Evolutionary conservation across 2,113 vertebrate species (phyloP).

Genomic region (Brevimyrus niger): DNA sequence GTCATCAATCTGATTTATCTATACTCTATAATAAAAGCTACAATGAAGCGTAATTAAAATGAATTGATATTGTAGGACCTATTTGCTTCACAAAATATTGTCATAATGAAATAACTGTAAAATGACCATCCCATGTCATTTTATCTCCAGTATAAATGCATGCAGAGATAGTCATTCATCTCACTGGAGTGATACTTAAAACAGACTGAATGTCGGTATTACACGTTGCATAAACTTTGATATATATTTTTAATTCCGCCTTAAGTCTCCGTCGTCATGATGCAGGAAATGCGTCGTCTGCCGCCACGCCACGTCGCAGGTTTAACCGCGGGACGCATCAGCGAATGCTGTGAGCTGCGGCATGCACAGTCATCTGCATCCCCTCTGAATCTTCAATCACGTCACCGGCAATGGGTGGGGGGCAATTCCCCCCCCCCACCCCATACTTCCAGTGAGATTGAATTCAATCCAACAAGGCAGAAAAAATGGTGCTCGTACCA

Average conservation of each 20-base stretch:
- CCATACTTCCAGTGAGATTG: conserved; percentile 4
- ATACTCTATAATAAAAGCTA: not conserved
- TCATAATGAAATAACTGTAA: not conserved
- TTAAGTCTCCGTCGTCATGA: not conserved
- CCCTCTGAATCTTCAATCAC: conserved; percentile 26
- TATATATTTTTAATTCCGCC: not conserved
- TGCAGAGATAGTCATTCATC: too few relatives aligned
- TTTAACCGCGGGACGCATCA: not conserved
- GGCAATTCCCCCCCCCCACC: conserved; percentile 10
- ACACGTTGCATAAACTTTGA: not conserved
- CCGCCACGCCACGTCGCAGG: not conserved
- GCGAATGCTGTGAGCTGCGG: conserved; percentile 21
- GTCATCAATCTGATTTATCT: not conserved
- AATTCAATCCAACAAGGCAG: conserved; percentile 21
- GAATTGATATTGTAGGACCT: not conserved
- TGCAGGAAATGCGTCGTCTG: not conserved
- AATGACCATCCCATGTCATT: not conserved
- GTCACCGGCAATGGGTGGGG: not conserved
- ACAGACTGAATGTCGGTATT: not conserved
- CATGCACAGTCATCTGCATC: conserved; percentile 17
- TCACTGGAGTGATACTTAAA: not conserved
- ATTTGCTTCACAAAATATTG: not conserved
- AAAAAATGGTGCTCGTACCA: conserved; percentile 24
- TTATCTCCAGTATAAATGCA: not conserved
- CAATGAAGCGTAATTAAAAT: not conserved